Evolutionary conservation across 2,113 vertebrate species (phyloP).

Genomic region (Hippocampus zosterae): DNA sequence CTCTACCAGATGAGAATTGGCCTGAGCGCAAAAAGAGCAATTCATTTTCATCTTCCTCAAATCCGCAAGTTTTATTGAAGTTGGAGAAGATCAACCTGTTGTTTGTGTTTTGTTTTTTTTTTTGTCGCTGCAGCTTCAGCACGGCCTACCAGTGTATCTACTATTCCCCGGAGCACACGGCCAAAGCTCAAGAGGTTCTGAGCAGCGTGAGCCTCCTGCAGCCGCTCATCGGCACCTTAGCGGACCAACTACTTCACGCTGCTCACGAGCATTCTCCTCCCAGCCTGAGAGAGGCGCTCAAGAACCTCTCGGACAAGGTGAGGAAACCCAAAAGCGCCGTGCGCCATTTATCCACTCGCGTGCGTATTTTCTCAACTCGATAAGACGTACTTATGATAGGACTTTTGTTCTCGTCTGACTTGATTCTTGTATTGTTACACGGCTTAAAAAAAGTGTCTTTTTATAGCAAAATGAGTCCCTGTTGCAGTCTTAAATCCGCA

Average conservation of each 20-base stretch:
- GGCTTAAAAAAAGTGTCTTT: too few species aligned
- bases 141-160: conserved; percentile 98
- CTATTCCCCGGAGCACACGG: conserved; percentile 96
- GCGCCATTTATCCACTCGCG: too few species aligned
- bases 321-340: conserved; percentile 40
- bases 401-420: not conserved
- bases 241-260: conserved; percentile 87
- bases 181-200: conserved; percentile 94
- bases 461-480: not conserved
- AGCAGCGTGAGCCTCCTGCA: conserved; percentile 87
- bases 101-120: conserved; percentile 3
- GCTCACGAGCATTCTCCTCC: conserved; percentile 84
- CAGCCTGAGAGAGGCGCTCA: conserved; percentile 87
- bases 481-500: not conserved
- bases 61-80: too few species aligned
- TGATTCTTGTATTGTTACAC: too few species aligned
- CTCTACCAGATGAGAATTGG: too few species aligned
- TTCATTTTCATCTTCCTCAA: too few species aligned
- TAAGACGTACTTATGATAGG: too few species aligned
- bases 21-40: too few species aligned
- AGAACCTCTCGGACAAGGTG: conserved; percentile 94
- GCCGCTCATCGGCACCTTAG: conserved; percentile 85
- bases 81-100: not conserved
- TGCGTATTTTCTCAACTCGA: too few species aligned
- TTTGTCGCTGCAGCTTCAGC: conserved; percentile 72